Conservation (phyloP, 2,113 vertebrate genomes). For the Pandion haliaetus region DNA sequence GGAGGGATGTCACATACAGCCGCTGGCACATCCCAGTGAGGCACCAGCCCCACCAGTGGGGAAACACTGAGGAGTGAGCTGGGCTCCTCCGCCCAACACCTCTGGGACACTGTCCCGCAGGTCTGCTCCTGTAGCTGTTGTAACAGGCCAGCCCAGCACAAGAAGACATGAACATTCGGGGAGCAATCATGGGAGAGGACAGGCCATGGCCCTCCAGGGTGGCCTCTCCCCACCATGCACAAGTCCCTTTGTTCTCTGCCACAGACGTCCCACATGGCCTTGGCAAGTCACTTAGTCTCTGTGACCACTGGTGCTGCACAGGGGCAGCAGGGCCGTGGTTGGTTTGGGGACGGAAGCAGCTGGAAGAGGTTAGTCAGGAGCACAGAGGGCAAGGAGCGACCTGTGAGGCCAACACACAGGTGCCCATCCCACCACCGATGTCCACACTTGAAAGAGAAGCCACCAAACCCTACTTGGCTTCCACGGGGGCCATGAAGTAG, state of each 20-base stretch:
- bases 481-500: fast-evolving
- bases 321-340: not conserved
- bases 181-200: not conserved
- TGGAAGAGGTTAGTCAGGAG: not conserved
- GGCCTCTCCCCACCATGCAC: fast-evolving
- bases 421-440: not conserved
- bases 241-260: not conserved
- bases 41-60: not conserved
- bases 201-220: not conserved
- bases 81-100: not conserved
- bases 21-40: not conserved
- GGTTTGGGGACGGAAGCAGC: not conserved
- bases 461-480: not conserved
- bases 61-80: not conserved
- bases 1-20: not conserved
- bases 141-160: not conserved
- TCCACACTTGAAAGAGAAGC: not conserved
- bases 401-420: not conserved
- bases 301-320: not conserved
- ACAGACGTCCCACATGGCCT: not conserved
- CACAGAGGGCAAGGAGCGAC: not conserved
- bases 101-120: fast-evolving
- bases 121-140: not conserved
- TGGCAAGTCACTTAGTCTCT: not conserved
- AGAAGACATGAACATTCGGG: not conserved